Evolutionary conservation across 2,797 vertebrate genomes (phyloP).

Genomic region (Pantherophis alleghaniensis): DNA sequence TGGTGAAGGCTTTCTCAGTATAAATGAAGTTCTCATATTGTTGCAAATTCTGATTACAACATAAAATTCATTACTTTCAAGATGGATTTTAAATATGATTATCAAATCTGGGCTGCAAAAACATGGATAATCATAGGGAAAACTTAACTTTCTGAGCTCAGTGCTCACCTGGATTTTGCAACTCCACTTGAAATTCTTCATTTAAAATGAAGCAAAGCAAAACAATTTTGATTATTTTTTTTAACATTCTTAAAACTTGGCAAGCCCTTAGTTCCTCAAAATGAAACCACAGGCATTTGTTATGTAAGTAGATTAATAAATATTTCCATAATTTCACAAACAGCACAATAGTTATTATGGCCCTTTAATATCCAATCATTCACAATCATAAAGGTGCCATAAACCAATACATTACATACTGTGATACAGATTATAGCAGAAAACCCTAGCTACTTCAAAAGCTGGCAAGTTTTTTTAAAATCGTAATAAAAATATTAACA

Average conservation of each 20-base stretch:
- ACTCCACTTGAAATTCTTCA: not conserved
- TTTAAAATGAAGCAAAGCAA: not conserved
- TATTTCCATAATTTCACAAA: conserved; percentile 23
- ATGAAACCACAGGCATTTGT: conserved; percentile 12
- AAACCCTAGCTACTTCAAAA: conserved; percentile 27
- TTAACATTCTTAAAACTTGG: not conserved
- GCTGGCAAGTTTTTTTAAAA: conserved; percentile 28
- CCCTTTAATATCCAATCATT: conserved; percentile 24
- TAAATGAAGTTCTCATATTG: not conserved
- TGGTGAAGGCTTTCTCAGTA: not conserved
- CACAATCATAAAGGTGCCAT: conserved; percentile 49
- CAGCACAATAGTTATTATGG: conserved; percentile 23
- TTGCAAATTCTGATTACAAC: not conserved
- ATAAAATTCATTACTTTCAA: conserved; percentile 24
- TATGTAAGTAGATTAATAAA: not conserved
- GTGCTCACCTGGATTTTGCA: not conserved
- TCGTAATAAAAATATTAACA: conserved; percentile 39
- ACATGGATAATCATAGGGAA: not conserved
- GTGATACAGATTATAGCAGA: conserved; percentile 40
- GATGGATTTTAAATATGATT: not conserved
- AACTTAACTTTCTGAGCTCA: not conserved
- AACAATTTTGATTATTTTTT: not conserved
- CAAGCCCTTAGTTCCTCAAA: not conserved
- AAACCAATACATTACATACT: conserved; percentile 55
- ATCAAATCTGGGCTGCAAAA: not conserved